These are phyloP conservation scores for Hypolimnas misippus DNA, from an alignment of 2,888 invertebrate species.

Conservation along the genomic window DNA sequence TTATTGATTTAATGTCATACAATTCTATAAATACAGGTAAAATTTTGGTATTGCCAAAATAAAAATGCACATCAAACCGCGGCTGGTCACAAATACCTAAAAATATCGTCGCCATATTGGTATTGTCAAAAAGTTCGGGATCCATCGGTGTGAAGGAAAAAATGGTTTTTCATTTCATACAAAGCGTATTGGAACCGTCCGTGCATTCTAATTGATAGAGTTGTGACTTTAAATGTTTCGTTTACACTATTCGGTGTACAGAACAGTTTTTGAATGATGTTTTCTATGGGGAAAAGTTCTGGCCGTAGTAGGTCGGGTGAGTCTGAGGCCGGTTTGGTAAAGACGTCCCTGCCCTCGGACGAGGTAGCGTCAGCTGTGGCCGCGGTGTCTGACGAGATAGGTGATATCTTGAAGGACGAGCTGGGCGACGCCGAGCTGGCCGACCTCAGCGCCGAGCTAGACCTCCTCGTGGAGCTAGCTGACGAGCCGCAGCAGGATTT, in stretches of 20 bases:
- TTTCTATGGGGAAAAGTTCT: constrained; percentile 78
- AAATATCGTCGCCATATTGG: constrained; percentile 85
- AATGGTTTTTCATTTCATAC: constrained; percentile 75
- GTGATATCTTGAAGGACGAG: constrained; percentile 78
- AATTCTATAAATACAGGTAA: background rate
- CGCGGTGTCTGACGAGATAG: constrained; percentile 77
- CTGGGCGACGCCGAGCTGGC: constrained; percentile 74
- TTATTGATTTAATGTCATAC: background rate
- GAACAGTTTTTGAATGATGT: constrained; percentile 77
- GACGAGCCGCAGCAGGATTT: constrained; percentile 72
- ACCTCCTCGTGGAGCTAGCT: constrained; percentile 72
- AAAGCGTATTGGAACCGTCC: constrained; percentile 63
- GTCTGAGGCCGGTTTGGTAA: constrained; percentile 64
- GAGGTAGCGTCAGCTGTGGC: constrained; percentile 76
- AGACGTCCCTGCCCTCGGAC: constrained; percentile 65
- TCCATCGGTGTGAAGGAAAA: constrained; percentile 75
- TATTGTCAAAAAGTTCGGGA: constrained; percentile 82
- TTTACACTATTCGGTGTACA: constrained; percentile 68
- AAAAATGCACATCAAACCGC: constrained; percentile 61
- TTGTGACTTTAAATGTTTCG: constrained; percentile 79
- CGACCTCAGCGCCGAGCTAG: constrained; percentile 75
- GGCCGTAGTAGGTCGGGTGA: constrained; percentile 68
- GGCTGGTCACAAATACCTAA: constrained; percentile 81
- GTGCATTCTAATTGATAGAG: constrained; percentile 67
- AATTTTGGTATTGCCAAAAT: constrained; percentile 53